Evolutionary conservation across 2,888 invertebrate species (phyloP).

Genomic region (Trisateles emortualis): DNA sequence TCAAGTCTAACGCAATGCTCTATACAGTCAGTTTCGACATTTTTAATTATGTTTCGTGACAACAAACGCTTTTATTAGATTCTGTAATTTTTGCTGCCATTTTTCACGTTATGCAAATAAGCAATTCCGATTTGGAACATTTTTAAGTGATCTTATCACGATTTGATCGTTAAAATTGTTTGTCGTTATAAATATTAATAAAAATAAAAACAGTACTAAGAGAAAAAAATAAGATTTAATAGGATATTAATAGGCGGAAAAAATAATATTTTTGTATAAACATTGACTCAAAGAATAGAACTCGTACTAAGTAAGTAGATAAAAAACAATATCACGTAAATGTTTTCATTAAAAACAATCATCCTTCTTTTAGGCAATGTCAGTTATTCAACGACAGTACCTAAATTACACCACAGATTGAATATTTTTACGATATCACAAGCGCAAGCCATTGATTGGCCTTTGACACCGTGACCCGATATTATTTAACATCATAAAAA

Average conservation of each 20-base stretch:
- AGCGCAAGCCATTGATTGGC: not conserved
- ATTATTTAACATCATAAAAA: constrained; percentile 1
- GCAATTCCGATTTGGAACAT: constrained; percentile 29
- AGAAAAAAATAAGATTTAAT: too few relatives aligned
- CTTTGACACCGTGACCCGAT: not conserved
- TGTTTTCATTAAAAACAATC: too few relatives aligned
- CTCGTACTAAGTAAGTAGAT: too few relatives aligned
- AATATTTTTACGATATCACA: not conserved
- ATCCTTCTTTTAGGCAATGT: too few relatives aligned
- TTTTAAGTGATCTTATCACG: constrained; percentile 34
- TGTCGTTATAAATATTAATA: not conserved
- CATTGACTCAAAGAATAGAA: too few relatives aligned
- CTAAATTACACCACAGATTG: not conserved
- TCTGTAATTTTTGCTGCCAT: constrained; percentile 40
- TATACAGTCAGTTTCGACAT: constrained; percentile 50
- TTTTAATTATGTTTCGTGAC: constrained; percentile 53
- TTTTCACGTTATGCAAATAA: constrained; percentile 42
- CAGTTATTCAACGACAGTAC: not conserved
- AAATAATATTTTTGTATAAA: too few relatives aligned
- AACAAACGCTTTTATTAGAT: constrained; percentile 42
- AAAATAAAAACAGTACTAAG: too few relatives aligned
- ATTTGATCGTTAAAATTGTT: constrained; percentile 11
- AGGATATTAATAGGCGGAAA: too few relatives aligned
- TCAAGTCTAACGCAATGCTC: constrained; percentile 61
- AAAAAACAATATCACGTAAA: too few relatives aligned